These are phyloP conservation scores for Atta colombica DNA, from an alignment of 1,140 invertebrate species.

Conservation along the genomic window DNA sequence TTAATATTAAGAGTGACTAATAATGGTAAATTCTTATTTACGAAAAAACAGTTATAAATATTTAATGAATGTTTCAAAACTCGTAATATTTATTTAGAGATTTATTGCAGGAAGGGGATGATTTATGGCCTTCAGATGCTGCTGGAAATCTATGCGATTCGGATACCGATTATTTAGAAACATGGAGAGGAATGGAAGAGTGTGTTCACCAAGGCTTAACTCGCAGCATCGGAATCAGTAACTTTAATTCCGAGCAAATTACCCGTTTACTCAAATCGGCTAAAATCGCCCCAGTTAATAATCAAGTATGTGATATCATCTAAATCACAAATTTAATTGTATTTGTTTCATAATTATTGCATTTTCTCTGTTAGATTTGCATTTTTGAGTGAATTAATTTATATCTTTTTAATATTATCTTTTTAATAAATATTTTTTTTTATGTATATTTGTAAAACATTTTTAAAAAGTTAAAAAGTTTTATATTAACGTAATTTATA, in stretches of 20 bases:
- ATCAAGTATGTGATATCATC: slow-evolving; percentile 86
- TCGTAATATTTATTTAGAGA: background rate
- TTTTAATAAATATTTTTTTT: background rate
- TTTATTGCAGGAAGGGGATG: slow-evolving; percentile 73
- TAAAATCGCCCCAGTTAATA: slow-evolving; percentile 91
- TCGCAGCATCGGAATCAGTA: slow-evolving; percentile 95
- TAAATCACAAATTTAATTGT: slow-evolving; percentile 3
- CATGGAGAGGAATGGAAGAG: slow-evolving; percentile 96
- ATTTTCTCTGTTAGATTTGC: background rate
- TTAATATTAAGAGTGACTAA: background rate
- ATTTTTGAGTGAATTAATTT: background rate
- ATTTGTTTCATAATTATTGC: background rate
- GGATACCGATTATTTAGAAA: slow-evolving; percentile 94
- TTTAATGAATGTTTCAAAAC: background rate
- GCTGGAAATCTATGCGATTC: slow-evolving; percentile 87
- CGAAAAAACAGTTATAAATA: background rate
- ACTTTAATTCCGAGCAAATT: slow-evolving; percentile 96
- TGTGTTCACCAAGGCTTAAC: slow-evolving; percentile 91
- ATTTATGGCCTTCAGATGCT: slow-evolving; percentile 85
- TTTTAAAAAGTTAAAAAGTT: background rate
- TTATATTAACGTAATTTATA: background rate
- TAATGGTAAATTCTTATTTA: background rate
- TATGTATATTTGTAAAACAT: background rate
- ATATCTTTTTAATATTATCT: background rate
- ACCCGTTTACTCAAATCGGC: slow-evolving; percentile 90